Evolutionary conservation across 2,888 invertebrate genomes (phyloP), one percentile per base, ranked within the genome.

Genomic region (Bhutanitis thaidina): DNA sequence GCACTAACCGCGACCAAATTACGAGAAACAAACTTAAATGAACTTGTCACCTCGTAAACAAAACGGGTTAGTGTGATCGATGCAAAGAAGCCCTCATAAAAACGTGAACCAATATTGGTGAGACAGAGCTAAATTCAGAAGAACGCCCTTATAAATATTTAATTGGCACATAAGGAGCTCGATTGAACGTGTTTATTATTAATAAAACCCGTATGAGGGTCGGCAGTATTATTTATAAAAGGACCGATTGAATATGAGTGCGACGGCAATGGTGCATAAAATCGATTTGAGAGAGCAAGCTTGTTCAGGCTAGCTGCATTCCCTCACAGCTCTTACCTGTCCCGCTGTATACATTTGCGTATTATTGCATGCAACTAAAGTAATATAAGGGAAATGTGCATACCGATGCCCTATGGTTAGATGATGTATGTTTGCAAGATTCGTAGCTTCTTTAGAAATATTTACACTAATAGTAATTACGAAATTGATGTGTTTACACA

Each of bases 121-220:
- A 55, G 55, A 50, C 58, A 55, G 55, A 55, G 49, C 52, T 56
- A 62, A 61, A 60, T 61, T 59, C 61, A 67, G 61, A 64, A 60
- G 61, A 66, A 65, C 62, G 63, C 61, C 58, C 64, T 68, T 65
- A 69, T 74, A 73, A 73, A 77, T 74, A 75, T 73, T 75, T 75
- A 79, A 80, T 80, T 79, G 75, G 75, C 75, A 69, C 73, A 74
- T 66, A 71, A 78, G 69, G 71, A 74, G 68, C 57, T 62, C 71
- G 74, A 80, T 78, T 77, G 74, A 75, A 73, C 68, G 72, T 72
- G 65, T 77, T 76, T 80, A 81, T 74, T 77, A 77, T 77, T 76
- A 78, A 77, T 72, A 78, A 71, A 69, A 69, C 74, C 74, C 74
- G 74, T 74, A 78, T 74, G 74, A 74, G 77, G 76, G 71, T 71